Percentiles rank a stretch among this genome's conserved stretches.
These are phyloP conservation scores for Macropus fuliginosus DNA, from an alignment of 2,797 vertebrate genomes.

Conservation along the genomic window DNA sequence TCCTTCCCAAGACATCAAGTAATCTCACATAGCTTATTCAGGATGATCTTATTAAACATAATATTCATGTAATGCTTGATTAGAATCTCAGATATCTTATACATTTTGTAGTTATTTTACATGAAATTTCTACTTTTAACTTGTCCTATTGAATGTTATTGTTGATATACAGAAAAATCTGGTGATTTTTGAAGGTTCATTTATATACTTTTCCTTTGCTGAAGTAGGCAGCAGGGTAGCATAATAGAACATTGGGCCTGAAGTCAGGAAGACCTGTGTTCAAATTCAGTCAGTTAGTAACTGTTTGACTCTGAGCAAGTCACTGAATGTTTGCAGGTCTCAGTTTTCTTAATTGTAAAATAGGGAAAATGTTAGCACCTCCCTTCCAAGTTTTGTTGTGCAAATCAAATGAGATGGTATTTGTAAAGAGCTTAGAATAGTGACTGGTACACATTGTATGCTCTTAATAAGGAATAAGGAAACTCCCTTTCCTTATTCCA, in stretches of 20 bases:
- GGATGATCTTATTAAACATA: no score
- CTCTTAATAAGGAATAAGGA: neutral
- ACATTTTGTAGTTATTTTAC: neutral
- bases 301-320: neutral
- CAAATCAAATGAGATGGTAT: neutral
- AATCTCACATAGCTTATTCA: no score
- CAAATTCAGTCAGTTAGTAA: neutral
- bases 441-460: neutral
- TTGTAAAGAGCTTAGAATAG: neutral
- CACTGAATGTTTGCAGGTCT: neutral
- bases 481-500: neutral
- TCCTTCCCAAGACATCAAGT: no score
- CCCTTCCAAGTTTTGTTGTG: neutral
- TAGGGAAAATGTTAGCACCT: neutral
- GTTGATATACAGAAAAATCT: neutral
- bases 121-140: neutral
- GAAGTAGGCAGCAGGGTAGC: neutral
- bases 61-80: neutral
- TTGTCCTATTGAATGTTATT: neutral
- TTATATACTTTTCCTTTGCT: neutral
- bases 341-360: neutral
- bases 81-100: neutral
- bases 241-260: neutral
- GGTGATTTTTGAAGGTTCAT: neutral
- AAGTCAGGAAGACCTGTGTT: neutral